These are phyloP conservation scores for Pseudolycoriella hygida DNA, from an alignment of 2,888 invertebrate species.

Conservation along the genomic window DNA sequence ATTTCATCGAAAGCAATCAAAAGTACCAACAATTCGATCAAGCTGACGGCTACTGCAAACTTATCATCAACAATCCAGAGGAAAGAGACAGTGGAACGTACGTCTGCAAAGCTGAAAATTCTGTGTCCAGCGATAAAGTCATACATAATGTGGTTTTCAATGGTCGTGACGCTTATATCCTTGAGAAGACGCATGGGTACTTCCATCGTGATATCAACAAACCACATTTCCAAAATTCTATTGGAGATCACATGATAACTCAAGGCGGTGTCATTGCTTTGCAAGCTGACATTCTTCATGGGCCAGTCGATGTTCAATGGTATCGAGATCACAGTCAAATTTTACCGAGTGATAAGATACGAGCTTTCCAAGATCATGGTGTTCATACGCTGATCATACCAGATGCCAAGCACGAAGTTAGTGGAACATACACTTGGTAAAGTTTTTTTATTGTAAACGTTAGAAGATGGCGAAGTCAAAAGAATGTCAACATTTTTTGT, in stretches of 20 bases:
- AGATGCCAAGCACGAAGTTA: conserved; percentile 52
- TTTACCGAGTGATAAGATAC: conserved; percentile 37
- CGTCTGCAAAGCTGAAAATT: conserved; percentile 57
- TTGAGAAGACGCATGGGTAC: conserved; percentile 28
- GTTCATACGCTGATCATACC: conserved; percentile 56
- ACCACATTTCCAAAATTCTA: conserved; percentile 48
- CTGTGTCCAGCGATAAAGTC: conserved; percentile 54
- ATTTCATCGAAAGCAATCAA: conserved; percentile 32
- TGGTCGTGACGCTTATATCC: conserved; percentile 28
- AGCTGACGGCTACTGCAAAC: conserved; percentile 54
- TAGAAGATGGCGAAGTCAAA: no score
- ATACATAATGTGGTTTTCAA: conserved; percentile 51
- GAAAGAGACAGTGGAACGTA: conserved; percentile 55
- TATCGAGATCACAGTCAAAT: conserved; percentile 43
- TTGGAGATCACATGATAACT: conserved; percentile 54
- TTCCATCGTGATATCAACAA: conserved; percentile 34
- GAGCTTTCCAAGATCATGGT: conserved; percentile 45
- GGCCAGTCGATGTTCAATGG: conserved; percentile 60
- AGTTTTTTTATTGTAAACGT: no score
- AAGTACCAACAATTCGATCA: conserved; percentile 47
- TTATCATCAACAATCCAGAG: conserved; percentile 46
- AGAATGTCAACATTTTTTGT: no score
- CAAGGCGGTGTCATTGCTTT: conserved; percentile 65
- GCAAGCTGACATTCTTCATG: conserved; percentile 60
- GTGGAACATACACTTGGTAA: conserved; percentile 53